Conservation (phyloP, 2,113 vertebrate genomes). For the Ictidomys tridecemlineatus region DNA sequence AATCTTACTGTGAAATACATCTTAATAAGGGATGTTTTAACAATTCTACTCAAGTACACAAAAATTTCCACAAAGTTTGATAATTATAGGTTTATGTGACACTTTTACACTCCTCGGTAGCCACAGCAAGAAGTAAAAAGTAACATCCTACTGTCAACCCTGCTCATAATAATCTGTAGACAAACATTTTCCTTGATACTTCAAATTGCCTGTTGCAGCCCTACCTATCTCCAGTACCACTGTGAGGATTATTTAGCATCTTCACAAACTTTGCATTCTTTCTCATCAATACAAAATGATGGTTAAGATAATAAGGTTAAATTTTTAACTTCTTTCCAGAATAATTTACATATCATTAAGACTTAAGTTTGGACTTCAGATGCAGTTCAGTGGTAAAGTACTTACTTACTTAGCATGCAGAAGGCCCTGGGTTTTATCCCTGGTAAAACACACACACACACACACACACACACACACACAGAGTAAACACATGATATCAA, state of each 20-base stretch:
- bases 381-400: background rate
- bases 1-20: background rate
- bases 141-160: background rate
- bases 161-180: background rate
- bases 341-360: background rate
- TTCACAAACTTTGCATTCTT: background rate
- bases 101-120: background rate
- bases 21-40: background rate
- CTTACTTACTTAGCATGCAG: background rate
- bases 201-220: background rate
- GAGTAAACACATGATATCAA: background rate
- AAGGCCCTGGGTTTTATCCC: background rate
- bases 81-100: background rate
- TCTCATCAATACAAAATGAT: background rate
- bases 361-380: background rate
- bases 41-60: background rate
- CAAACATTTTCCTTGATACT: background rate
- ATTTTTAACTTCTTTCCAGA: background rate
- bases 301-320: background rate
- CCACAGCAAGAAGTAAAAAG: background rate
- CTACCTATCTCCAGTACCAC: background rate
- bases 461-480: too few species aligned
- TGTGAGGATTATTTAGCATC: background rate
- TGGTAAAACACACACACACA: too few species aligned
- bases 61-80: conserved; percentile 17